Evolutionary conservation across 2,113 vertebrate species (phyloP).

Genomic region (Pelecanoides urinatrix): DNA sequence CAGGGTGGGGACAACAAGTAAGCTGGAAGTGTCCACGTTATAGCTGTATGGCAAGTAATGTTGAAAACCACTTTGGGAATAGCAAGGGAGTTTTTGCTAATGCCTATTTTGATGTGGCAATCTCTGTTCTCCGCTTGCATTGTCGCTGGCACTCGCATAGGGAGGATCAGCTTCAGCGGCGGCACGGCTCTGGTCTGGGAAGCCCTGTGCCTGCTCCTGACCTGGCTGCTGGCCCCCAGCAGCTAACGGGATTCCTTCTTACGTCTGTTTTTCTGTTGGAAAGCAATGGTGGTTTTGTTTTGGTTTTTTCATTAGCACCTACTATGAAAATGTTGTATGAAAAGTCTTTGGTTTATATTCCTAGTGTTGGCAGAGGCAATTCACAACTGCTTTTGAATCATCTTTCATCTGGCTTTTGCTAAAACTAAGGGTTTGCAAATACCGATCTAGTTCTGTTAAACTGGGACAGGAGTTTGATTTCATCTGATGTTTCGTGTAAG

Average conservation of each 20-base stretch:
- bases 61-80: neutral
- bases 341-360: neutral
- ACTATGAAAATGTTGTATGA: neutral
- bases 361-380: neutral
- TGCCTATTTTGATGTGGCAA: accelerated
- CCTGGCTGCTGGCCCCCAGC: neutral
- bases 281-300: neutral
- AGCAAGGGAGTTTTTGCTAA: neutral
- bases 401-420: neutral
- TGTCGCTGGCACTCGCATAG: neutral
- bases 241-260: neutral
- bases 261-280: neutral
- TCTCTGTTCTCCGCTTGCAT: neutral
- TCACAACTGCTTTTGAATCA: neutral
- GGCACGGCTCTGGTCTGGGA: neutral
- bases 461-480: neutral
- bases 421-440: neutral
- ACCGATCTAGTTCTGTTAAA: accelerated
- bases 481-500: neutral
- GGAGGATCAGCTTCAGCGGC: neutral
- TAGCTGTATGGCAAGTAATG: no score
- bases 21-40: neutral
- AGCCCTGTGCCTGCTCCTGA: neutral
- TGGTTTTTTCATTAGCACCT: neutral
- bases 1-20: accelerated